These are phyloP conservation scores for Hiodon alosoides DNA, from an alignment of 2,113 vertebrate species.

Conservation along the genomic window DNA sequence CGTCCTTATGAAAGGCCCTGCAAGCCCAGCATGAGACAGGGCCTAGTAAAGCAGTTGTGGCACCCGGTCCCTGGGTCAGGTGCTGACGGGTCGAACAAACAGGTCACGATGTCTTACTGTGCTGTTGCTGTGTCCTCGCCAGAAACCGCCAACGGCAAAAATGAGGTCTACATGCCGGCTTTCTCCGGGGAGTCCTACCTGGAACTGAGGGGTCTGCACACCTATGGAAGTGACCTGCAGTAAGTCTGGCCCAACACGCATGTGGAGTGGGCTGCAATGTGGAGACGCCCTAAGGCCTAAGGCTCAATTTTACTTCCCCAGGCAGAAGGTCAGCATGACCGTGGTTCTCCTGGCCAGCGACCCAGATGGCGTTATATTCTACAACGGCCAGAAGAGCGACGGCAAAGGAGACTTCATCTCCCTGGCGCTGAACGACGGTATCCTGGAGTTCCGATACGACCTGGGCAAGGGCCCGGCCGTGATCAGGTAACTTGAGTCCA, in stretches of 20 bases:
- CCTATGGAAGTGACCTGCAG: constrained; percentile 80
- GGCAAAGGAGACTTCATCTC: constrained; percentile 93
- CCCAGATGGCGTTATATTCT: constrained; percentile 84
- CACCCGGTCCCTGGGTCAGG: neutral
- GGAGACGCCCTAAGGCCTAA: too few relatives aligned
- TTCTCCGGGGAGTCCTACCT: constrained; percentile 86
- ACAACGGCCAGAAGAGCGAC: constrained; percentile 89
- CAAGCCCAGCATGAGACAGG: too few relatives aligned
- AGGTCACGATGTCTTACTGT: neutral
- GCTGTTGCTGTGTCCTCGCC: constrained; percentile 37
- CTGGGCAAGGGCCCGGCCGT: constrained; percentile 87
- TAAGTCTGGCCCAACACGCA: constrained; percentile 53
- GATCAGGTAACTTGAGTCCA: constrained; percentile 69
- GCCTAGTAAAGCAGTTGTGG: neutral
- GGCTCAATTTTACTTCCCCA: constrained; percentile 39
- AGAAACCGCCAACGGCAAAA: constrained; percentile 48
- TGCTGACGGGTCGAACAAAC: neutral
- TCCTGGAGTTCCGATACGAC: constrained; percentile 92
- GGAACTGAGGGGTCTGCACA: constrained; percentile 84
- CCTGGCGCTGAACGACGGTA: constrained; percentile 70
- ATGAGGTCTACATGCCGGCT: constrained; percentile 74
- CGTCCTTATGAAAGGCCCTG: too few relatives aligned
- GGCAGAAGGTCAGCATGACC: constrained; percentile 83
- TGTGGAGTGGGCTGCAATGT: too few relatives aligned
- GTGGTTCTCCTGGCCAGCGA: constrained; percentile 80